phyloP scores from a whole-genome alignment of 2,113 vertebrate species.

The Takifugu flavidus region DNA sequence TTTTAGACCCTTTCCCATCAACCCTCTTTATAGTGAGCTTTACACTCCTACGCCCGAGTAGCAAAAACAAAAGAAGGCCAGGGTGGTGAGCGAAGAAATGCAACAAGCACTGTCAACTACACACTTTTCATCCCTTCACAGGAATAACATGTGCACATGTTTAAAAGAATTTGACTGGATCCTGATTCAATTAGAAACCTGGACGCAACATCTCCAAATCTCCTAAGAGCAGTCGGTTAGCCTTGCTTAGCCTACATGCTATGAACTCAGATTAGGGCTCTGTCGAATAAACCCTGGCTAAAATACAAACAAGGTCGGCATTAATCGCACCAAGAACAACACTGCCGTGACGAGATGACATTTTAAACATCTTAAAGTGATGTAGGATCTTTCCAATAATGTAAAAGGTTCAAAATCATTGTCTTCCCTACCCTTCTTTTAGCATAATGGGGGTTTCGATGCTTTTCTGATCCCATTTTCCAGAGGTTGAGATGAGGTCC shows the following conservation, averaged over 20 bases:
- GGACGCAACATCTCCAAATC: not conserved
- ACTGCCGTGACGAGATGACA: too few relatives aligned
- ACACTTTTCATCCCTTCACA: conserved; percentile 21
- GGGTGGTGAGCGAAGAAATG: conserved; percentile 37
- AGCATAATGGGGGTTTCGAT: conserved; percentile 96
- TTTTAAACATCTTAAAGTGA: too few relatives aligned
- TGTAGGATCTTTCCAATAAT: not conserved
- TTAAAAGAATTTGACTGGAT: not conserved
- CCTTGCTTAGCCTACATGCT: not conserved
- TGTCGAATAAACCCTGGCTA: not conserved
- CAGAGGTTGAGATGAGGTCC: conserved; percentile 96
- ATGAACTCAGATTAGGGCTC: not conserved
- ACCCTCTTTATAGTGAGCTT: conserved; percentile 87
- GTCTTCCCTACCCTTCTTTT: conserved; percentile 90
- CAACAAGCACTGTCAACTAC: conserved; percentile 27
- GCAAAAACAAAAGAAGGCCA: conserved; percentile 73
- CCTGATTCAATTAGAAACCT: too few relatives aligned
- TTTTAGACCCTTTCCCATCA: conserved; percentile 83
- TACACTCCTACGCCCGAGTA: conserved; percentile 82
- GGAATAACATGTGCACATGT: conserved; percentile 2
- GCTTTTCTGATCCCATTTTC: conserved; percentile 93
- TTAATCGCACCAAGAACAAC: not conserved
- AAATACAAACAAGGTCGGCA: not conserved
- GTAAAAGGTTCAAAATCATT: not conserved
- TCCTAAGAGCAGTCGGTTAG: not conserved